Evolutionary conservation across 2,888 invertebrate genomes (phyloP), one percentile per base, ranked within the genome.

Genomic region (Melanostoma scalare): DNA sequence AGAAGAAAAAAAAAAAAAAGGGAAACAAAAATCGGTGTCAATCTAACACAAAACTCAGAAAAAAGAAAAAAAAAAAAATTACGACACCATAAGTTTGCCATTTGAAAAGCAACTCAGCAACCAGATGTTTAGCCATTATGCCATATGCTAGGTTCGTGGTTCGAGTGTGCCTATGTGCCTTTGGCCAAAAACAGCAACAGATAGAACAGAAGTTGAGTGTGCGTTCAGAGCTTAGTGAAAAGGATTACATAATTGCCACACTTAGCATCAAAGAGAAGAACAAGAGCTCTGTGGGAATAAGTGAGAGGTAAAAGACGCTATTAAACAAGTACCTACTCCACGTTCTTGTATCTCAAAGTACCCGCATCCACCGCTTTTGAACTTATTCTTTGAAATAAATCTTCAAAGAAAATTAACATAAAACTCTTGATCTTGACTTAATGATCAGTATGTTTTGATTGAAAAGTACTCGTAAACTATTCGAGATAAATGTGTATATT

Each of bases 71-170:
- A 52, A 52, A 55, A 36, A 20, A 30, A 5, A 52, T 72, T 72
- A 53, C 72, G 42, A 61, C 60, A 76, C 30, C 10, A 4, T 53
- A 46, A 46, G 8, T 72, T 30, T 63, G 61, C 65, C 69, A 50
- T 63, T 73, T 65, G 55, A 72, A 60, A 63, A 50, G 63, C n/a
- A 20, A 20, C n/a, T 4, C 5, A 31, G 53, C 55, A 53, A 58
- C 80, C 80, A 81, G 80, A 81, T 81, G 80, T 80, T 80, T 30
- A 76, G 33, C 50, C 38, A 48, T 76, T 76, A 60, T 69, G 65
- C 80, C 71, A 81, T 81, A 76, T 71, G 65, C n/a, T 65, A 20
- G 76, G 48, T n/a, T 61, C 31, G n/a, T 46, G 20, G 20, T 20
- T 20, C 20, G 20, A 44, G 10, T 69, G 53, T 48, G 61, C 61